phyloP scores from a whole-genome alignment of 2,888 invertebrate genomes.

The Beris morrisii region DNA sequence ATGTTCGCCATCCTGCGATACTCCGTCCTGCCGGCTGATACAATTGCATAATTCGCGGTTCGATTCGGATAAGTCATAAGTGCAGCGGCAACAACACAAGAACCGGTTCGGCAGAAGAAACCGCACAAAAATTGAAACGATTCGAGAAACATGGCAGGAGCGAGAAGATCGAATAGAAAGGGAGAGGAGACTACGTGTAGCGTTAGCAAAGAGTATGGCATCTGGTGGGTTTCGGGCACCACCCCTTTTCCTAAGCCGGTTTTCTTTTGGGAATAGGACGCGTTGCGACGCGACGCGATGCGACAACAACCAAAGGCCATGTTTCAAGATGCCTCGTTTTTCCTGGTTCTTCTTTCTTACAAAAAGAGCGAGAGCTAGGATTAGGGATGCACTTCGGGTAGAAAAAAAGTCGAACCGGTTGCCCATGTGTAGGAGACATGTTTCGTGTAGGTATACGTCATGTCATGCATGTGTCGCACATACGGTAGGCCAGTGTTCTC shows the following conservation, averaged over 20 bases:
- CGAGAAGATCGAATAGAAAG: too few species aligned
- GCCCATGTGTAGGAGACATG: too few species aligned
- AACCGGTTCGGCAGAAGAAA: too few species aligned
- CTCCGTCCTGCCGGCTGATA: conserved; percentile 11
- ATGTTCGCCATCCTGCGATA: conserved; percentile 33
- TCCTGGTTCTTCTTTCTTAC: too few species aligned
- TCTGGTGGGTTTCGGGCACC: conserved; percentile 21
- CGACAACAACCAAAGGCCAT: conserved; percentile 2
- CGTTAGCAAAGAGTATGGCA: too few species aligned
- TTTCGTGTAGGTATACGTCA: too few species aligned
- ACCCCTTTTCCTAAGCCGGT: conserved; percentile 33
- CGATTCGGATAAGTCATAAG: background rate
- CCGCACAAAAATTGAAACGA: too few species aligned
- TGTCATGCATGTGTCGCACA: too few species aligned
- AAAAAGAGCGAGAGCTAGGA: background rate
- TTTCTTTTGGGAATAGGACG: conserved; percentile 3
- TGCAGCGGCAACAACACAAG: too few species aligned
- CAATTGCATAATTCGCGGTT: conserved; percentile 24
- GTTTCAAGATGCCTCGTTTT: background rate
- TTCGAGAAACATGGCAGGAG: too few species aligned
- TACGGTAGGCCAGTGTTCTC: too few species aligned
- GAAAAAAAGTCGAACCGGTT: conserved; percentile 12
- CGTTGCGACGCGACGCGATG: conserved; percentile 5
- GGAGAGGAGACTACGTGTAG: too few species aligned
- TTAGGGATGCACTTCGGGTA: background rate